Conservation (phyloP, 1,140 invertebrate species). For the Polypedilum pembai region DNA sequence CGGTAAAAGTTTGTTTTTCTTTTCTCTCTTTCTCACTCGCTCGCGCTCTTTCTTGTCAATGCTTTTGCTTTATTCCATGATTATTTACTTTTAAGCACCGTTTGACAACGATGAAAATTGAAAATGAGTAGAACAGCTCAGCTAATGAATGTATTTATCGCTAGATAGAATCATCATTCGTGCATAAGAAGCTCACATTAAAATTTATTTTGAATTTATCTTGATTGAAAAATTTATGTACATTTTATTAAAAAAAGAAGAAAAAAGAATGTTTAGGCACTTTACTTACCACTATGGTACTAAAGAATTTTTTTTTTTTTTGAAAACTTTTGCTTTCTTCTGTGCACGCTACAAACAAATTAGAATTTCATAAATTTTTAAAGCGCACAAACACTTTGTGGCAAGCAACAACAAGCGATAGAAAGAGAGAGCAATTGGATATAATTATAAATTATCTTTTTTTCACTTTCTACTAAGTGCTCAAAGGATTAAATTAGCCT, state of each 20-base stretch:
- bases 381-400: not conserved
- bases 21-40: not conserved
- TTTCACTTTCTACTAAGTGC: not conserved
- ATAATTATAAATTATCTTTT: conserved; percentile 14
- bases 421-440: not conserved
- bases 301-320: too few species aligned
- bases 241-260: not conserved
- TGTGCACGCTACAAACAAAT: not conserved
- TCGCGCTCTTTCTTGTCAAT: not conserved
- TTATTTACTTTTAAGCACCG: not conserved
- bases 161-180: not conserved
- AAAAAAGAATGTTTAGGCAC: not conserved
- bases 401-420: too few species aligned
- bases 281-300: too few species aligned
- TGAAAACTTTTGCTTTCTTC: not conserved
- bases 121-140: not conserved
- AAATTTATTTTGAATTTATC: not conserved
- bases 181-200: not conserved
- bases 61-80: not conserved
- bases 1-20: not conserved
- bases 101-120: not conserved
- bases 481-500: too few species aligned
- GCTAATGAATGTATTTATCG: conserved; percentile 3
- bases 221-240: conserved; percentile 20
- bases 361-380: not conserved